phyloP scores from a whole-genome alignment of 2,113 vertebrate species.

The Chlamydotis undulata region DNA sequence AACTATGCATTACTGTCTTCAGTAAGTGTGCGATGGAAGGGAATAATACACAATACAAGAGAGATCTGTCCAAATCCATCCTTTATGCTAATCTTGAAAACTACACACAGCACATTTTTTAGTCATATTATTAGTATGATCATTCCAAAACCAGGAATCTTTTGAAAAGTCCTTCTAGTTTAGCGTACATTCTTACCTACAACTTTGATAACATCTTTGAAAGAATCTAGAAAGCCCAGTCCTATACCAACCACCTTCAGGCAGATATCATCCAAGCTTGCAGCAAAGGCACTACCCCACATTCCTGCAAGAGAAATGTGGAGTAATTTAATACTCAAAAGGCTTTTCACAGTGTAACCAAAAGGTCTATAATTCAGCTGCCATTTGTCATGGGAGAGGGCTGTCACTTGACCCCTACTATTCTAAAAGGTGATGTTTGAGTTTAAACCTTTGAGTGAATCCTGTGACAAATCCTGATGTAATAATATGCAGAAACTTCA shows the following conservation, averaged over 20 bases:
- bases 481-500: not conserved
- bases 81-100: not conserved
- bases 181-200: constrained; percentile 60
- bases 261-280: constrained; percentile 79
- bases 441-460: not conserved
- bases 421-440: not conserved
- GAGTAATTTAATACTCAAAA: not conserved
- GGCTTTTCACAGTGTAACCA: not conserved
- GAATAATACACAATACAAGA: not conserved
- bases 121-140: not conserved
- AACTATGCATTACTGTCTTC: not conserved
- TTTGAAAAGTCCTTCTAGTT: not conserved
- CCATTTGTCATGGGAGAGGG: not conserved
- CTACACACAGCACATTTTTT: not conserved
- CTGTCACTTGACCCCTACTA: not conserved
- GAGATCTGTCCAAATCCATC: not conserved
- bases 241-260: constrained; percentile 63
- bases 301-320: constrained; percentile 59
- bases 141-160: not conserved
- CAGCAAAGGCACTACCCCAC: constrained; percentile 83
- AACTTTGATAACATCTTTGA: constrained; percentile 63
- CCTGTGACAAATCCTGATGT: not conserved
- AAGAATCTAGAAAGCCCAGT: constrained; percentile 65
- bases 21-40: not conserved
- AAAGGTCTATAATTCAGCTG: not conserved